phyloP scores from a whole-genome alignment of 2,888 invertebrate genomes.

The Erebia aethiops region DNA sequence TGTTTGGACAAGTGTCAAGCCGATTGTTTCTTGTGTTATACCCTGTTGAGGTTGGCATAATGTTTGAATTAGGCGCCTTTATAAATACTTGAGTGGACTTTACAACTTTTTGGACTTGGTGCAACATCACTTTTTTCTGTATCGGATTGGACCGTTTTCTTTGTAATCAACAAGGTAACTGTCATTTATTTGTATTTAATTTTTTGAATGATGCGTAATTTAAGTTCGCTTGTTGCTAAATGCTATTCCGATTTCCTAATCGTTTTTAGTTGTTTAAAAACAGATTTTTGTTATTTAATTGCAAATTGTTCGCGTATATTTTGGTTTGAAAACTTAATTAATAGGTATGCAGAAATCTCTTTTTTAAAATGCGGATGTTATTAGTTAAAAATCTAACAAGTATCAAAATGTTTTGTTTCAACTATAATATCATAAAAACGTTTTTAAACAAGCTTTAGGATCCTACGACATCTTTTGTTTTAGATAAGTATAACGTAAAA shows the following conservation, averaged over 20 bases:
- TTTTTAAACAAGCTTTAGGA: background rate
- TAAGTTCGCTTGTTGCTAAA: conserved; percentile 1
- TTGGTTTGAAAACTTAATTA: too few species aligned
- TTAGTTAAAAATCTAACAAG: too few species aligned
- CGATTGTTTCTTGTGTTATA: conserved; percentile 80
- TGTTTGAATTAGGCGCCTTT: conserved; percentile 77
- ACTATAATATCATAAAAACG: background rate
- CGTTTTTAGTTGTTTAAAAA: background rate
- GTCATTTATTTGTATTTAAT: conserved; percentile 26
- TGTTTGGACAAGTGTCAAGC: conserved; percentile 82
- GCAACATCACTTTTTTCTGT: conserved; percentile 31
- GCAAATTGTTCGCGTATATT: too few species aligned
- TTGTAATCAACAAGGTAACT: conserved; percentile 43
- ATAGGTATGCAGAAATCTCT: too few species aligned
- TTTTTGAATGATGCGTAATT: conserved; percentile 6
- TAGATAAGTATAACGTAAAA: background rate
- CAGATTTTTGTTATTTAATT: background rate
- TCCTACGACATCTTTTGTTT: background rate
- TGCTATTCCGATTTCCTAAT: background rate
- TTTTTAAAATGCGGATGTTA: too few species aligned
- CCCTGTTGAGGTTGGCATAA: conserved; percentile 74
- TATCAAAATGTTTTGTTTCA: too few species aligned
- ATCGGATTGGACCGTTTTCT: conserved; percentile 41
- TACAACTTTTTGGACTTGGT: conserved; percentile 52
- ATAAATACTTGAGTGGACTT: conserved; percentile 70